phyloP scores from a whole-genome alignment of 1,140 invertebrate genomes.

The Sarcophaga bullata region DNA sequence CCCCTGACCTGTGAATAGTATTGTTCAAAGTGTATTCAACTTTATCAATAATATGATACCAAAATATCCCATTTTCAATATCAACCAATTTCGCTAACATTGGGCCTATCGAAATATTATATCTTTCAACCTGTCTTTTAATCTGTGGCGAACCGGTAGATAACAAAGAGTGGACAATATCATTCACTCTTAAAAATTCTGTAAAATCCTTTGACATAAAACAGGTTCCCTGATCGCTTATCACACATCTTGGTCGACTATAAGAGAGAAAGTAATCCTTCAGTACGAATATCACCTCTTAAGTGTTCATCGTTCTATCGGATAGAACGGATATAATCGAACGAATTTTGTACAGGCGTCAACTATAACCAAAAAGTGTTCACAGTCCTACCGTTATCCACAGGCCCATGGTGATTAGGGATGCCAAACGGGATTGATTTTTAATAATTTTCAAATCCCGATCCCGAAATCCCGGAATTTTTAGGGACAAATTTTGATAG shows the following conservation, averaged over 20 bases:
- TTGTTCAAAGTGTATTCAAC: constrained; percentile 34
- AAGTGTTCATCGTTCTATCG: not conserved
- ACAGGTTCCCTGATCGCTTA: constrained; percentile 23
- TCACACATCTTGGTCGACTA: constrained; percentile 14
- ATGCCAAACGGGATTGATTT: no score
- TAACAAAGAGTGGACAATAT: constrained; percentile 6
- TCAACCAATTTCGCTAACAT: constrained; percentile 41
- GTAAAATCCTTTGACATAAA: constrained; percentile 34
- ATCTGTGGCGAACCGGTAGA: constrained; percentile 55
- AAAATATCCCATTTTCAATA: not conserved
- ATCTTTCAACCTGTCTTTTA: constrained; percentile 48
- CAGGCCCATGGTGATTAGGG: constrained; percentile 55
- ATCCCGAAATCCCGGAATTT: no score
- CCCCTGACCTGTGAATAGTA: constrained; percentile 26
- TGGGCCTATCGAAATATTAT: constrained; percentile 39
- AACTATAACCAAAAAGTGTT: constrained; percentile 66
- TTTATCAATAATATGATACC: not conserved
- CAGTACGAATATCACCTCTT: not conserved
- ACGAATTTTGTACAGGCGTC: constrained; percentile 51
- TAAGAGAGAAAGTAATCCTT: constrained; percentile 33
- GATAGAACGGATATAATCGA: no score
- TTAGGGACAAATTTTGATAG: no score
- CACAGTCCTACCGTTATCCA: constrained; percentile 58
- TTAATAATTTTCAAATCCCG: no score
- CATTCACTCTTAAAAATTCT: constrained; percentile 3